Base-by-base conservation (phyloP, 2,113 vertebrate species). In the Scatophagus argus region DNA sequence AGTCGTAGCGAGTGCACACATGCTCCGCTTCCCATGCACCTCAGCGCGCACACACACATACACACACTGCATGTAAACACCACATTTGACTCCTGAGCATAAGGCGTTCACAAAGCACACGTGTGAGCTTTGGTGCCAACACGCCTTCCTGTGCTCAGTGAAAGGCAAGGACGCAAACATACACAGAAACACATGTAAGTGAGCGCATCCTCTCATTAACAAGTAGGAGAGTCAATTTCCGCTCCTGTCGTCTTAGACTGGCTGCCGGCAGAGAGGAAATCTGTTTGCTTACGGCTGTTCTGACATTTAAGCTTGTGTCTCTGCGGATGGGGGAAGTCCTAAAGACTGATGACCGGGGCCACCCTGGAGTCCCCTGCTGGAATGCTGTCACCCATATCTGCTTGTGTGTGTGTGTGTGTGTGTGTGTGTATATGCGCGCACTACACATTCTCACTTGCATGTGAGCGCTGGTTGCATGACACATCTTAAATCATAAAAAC, bases 161-260 rank as follows among this genome's bases (percentile, higher is more conserved):
- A 49, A 46, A 67, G 65, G 72, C 66, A 23, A 65, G n/a, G 32
- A 71, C 54, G 55, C 55, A 38, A 51, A 55, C 68, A 63, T 59
- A 69, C 25, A 46, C 44, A 25, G 39, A 49, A 29, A 62, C 61
- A n/a, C 41, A 7, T 54, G 31, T 46, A 36, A 39, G 14, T 12
- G 6, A 59, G 81, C 29, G 56, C 64, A 60, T 82, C 52, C 74
- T 88, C 86, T 88, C 78, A 89, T 89, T 90, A 89, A 90, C 82
- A 77, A 89, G 72, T 71, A 86, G 47, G 72, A 84, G 73, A 82
- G 79, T 83, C 68, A 27, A 86, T 90, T 87, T 90, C 83, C 77
- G 74, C 79, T 85, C 81, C 79, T 29, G 60, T 64, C 4, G 56
- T 47, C 52, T 72, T 65, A 13, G 74, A 55, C 82, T 38, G 27